Conservation (phyloP, 2,888 invertebrate genomes). For the Drosophila silvestris region DNA sequence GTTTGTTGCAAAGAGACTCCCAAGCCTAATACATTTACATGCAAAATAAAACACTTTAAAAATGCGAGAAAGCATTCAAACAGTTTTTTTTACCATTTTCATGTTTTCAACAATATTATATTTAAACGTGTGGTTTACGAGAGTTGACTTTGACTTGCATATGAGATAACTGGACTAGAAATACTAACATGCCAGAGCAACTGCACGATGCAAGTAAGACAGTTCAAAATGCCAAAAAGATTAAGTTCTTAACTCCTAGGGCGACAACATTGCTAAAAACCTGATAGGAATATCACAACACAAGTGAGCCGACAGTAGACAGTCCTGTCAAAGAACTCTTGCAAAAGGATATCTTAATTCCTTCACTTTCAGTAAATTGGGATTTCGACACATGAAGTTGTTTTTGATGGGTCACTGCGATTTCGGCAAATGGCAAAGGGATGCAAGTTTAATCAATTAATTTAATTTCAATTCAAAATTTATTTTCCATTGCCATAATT, state of each 20-base stretch:
- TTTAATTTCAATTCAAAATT: not conserved
- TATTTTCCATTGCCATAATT: not conserved
- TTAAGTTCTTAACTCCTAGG: not conserved
- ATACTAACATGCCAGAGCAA: not conserved
- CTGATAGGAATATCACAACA: not conserved
- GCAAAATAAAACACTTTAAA: not conserved
- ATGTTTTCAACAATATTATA: not conserved
- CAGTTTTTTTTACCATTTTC: not conserved
- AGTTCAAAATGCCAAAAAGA: not conserved
- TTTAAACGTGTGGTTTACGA: not conserved
- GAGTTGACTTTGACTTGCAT: not conserved
- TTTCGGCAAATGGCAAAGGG: not conserved
- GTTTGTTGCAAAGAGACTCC: not conserved
- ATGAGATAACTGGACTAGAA: not conserved
- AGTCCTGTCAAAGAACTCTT: not conserved
- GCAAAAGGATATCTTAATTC: not conserved
- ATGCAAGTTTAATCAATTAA: not conserved
- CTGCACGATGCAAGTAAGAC: not conserved
- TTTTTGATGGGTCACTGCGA: not conserved
- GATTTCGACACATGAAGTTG: not conserved
- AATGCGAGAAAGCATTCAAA: not conserved
- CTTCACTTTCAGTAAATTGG: not conserved
- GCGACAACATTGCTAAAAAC: not conserved
- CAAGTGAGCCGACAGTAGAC: not conserved
- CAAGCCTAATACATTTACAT: not conserved